Evolutionary conservation across 2,888 invertebrate species (phyloP).

Genomic region (Alcis repandata): DNA sequence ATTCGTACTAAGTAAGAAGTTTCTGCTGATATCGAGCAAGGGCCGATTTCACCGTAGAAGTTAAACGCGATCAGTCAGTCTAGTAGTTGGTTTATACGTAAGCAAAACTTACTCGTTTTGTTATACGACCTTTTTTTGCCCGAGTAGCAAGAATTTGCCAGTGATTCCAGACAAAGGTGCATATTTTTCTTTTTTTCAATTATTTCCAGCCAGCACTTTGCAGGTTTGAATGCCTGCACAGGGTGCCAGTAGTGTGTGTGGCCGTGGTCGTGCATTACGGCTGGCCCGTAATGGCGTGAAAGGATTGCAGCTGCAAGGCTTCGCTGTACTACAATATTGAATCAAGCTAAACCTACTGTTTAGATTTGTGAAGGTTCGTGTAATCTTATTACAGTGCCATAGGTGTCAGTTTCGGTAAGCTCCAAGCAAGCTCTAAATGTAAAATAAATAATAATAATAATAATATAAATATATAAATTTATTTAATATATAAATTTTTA

Average conservation of each 20-base stretch:
- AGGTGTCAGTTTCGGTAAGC: neutral
- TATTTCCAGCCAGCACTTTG: constrained; percentile 61
- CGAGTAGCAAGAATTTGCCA: neutral
- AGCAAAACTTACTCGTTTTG: too few relatives aligned
- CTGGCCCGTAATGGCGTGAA: constrained; percentile 67
- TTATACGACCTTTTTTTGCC: too few relatives aligned
- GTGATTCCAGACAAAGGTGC: constrained; percentile 5
- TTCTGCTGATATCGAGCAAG: too few relatives aligned
- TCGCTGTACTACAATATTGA: constrained; percentile 67
- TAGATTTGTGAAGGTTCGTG: constrained; percentile 52
- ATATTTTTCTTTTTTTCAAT: constrained; percentile 5
- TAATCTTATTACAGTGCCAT: constrained; percentile 41
- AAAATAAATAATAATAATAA: too few relatives aligned
- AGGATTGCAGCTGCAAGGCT: constrained; percentile 69
- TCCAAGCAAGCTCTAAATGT: neutral
- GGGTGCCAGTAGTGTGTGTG: constrained; percentile 54
- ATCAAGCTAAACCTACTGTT: constrained; percentile 60
- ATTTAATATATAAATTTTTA: too few relatives aligned
- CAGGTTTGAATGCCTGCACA: constrained; percentile 61
- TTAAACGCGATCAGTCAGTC: too few relatives aligned
- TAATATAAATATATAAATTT: too few relatives aligned
- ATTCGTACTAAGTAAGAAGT: too few relatives aligned
- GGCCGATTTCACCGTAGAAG: too few relatives aligned
- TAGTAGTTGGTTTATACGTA: too few relatives aligned
- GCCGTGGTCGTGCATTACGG: constrained; percentile 67